These are phyloP conservation scores for Jordanella pulchra DNA, from an alignment of 2,797 vertebrate genomes.

Conservation along the genomic window DNA sequence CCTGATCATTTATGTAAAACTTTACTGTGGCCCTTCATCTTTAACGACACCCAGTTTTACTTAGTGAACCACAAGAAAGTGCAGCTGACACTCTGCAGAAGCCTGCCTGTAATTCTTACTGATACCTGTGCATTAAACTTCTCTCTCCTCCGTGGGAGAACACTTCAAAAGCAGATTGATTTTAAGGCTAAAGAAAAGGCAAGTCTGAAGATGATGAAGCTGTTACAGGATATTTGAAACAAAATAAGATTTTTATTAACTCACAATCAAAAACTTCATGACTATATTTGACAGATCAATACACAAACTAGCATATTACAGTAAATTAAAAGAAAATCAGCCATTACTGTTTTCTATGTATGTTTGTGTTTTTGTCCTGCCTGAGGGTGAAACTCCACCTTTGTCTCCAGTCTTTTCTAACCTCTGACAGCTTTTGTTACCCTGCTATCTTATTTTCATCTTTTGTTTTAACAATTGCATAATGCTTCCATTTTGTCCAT, in stretches of 20 bases:
- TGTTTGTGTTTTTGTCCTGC: neutral
- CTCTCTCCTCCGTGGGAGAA: conserved; percentile 57
- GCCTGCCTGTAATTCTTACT: conserved; percentile 78
- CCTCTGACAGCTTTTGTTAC: too few relatives aligned
- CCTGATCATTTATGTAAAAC: conserved; percentile 74
- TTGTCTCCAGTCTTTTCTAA: too few relatives aligned
- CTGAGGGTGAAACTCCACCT: neutral
- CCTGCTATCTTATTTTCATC: too few relatives aligned
- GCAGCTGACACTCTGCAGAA: conserved; percentile 73
- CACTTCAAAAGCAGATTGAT: conserved; percentile 75
- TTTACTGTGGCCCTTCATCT: conserved; percentile 77
- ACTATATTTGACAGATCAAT: too few relatives aligned
- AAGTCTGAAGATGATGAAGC: conserved; percentile 58
- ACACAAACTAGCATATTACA: neutral
- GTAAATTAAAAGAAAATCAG: too few relatives aligned
- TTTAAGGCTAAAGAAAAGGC: conserved; percentile 61
- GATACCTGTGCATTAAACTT: conserved; percentile 75
- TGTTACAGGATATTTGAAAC: conserved; percentile 47
- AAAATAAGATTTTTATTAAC: conserved; percentile 14
- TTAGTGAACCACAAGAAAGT: conserved; percentile 82
- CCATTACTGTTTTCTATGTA: too few relatives aligned
- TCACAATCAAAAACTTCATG: too few relatives aligned
- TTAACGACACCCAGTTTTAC: conserved; percentile 70
- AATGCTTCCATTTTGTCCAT: too few relatives aligned
- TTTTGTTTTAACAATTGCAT: too few relatives aligned